Percentiles rank a stretch among this genome's conserved stretches.
Conservation (phyloP, 23 tunicate genomes). For the Trididemnum clinides region DNA sequence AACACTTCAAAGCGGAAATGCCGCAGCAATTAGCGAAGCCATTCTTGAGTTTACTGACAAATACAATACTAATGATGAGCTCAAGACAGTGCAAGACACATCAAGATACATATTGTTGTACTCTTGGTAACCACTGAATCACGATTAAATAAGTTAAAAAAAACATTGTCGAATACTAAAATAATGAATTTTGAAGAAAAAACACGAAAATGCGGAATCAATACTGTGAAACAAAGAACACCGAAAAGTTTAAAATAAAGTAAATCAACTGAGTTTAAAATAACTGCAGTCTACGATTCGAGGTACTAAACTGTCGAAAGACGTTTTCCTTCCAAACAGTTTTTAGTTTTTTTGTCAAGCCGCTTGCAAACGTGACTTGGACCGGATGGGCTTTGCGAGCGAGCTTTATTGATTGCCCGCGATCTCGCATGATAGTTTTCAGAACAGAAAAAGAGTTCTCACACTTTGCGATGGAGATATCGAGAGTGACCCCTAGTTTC, state of each 20-base stretch:
- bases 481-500: too few species aligned
- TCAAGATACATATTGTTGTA: background rate
- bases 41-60: too few species aligned
- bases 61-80: background rate
- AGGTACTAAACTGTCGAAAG: conserved; percentile 9
- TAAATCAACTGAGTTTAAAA: background rate
- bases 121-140: background rate
- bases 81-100: background rate
- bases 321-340: background rate
- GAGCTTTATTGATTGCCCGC: conserved; percentile 2
- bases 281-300: conserved; percentile 10
- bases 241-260: background rate
- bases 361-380: background rate
- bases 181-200: background rate
- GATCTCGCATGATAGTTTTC: conserved; percentile 9
- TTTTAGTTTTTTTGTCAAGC: conserved; percentile 9
- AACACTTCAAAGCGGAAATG: too few species aligned
- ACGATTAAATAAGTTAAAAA: background rate
- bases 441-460: too few species aligned
- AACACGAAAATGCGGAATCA: background rate
- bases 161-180: background rate
- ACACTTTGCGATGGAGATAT: too few species aligned
- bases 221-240: background rate
- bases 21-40: too few species aligned
- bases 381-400: conserved; percentile 3